phyloP scores from a whole-genome alignment of 2,113 vertebrate species.

The Saguinus midas region DNA sequence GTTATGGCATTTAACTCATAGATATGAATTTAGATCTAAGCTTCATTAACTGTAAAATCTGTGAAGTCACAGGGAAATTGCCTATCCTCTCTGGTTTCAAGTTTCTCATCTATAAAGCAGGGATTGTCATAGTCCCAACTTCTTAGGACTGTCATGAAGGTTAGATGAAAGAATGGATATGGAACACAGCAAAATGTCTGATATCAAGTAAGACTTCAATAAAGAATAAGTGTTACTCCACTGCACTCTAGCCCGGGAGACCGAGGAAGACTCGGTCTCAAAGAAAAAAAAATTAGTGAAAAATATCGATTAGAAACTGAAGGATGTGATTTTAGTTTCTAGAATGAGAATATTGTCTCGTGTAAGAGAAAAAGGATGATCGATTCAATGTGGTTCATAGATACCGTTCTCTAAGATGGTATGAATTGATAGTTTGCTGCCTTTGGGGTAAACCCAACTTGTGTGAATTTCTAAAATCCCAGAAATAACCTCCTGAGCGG shows the following conservation, averaged over 20 bases:
- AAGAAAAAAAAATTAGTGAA: background rate
- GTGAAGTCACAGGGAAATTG: background rate
- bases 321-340: background rate
- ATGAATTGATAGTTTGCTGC: background rate
- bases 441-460: background rate
- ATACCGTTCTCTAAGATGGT: background rate
- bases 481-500: background rate
- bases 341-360: background rate
- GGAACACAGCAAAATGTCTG: background rate
- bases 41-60: background rate
- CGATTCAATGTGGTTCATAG: background rate
- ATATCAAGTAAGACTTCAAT: background rate
- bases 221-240: background rate
- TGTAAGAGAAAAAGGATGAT: background rate
- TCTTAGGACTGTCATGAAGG: background rate
- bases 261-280: no score
- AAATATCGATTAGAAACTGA: background rate
- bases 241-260: no score
- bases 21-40: background rate
- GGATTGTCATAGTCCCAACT: background rate
- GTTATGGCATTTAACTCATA: background rate
- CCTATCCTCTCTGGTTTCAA: background rate
- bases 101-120: background rate
- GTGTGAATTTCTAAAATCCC: conserved; percentile 17
- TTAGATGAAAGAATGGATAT: background rate